Evolutionary conservation across 2,113 vertebrate genomes (phyloP), one percentile per base, ranked within the genome.

Genomic region (Argyrosomus japonicus): DNA sequence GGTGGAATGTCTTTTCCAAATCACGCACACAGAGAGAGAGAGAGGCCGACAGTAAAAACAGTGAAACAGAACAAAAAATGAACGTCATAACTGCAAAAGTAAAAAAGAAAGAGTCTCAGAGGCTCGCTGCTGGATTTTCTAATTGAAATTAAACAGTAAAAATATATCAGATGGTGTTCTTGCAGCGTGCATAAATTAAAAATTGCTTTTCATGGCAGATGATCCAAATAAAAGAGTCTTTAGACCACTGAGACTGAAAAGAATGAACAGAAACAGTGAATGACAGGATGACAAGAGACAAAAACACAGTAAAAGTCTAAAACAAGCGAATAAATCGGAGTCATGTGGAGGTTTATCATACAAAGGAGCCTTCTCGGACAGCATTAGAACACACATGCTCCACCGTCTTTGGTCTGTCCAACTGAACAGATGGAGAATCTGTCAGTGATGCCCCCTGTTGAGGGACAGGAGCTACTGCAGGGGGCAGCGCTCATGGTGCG

Each of bases 1-100:
- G 92, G 88, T 93, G 96, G 96, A 96, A 94, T 77, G 94, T 96
- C 97, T 98, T 96, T 87, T 90, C 86, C 93, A 95, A 86, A 96
- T 93, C 95, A 96, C 90, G 1, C 36, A 40, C 36, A 40, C 0
- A 40, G 1, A 40, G 8, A 95, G 92, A 95, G 93, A 95, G 92
- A 94, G 92, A 94, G 79, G 91, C 60, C 74, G 74, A 92, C 61
- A 91, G 81, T 87, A 72, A 88, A 85, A 91, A 95, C 27, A 95
- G 90, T 84, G 95, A 94, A 86, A 96, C 82, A 95, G 84, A 95
- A 27, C 25, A 27, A 27, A 27, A 27, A 92, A 43, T 29, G 12
- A 72, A 89, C 84, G 75, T 73, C 14, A 78, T 15, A 78, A 70
- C 29, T 68, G 62, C 19, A 84, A 72, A 69, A 68, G 58, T 6